Evolutionary conservation across 2,113 vertebrate species (phyloP).

Genomic region (Thalassoma bifasciatum): DNA sequence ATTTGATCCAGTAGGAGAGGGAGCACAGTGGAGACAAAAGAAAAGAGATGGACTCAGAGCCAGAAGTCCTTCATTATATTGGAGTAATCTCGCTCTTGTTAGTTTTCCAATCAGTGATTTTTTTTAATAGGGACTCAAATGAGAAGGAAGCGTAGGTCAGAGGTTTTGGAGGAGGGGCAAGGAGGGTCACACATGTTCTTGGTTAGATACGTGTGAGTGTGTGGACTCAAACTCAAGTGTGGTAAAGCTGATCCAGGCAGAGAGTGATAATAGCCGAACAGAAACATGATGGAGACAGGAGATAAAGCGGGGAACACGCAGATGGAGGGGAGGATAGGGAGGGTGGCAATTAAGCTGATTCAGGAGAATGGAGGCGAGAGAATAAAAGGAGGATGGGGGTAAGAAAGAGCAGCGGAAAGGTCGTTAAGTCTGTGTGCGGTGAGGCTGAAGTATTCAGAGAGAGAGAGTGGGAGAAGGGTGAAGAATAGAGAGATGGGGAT

Average conservation of each 20-base stretch:
- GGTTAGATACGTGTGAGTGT: constrained; percentile 25
- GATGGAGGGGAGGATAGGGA: constrained; percentile 58
- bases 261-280: constrained; percentile 37
- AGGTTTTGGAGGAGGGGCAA: constrained; percentile 33
- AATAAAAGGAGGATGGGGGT: constrained; percentile 40
- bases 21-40: constrained; percentile 54
- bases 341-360: constrained; percentile 75
- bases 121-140: constrained; percentile 63
- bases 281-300: constrained; percentile 56
- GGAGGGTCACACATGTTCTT: constrained; percentile 63
- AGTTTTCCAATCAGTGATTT: constrained; percentile 58
- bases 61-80: constrained; percentile 59
- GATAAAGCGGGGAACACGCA: constrained; percentile 53
- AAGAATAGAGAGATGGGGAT: constrained; percentile 16
- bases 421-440: constrained; percentile 37
- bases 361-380: constrained; percentile 59
- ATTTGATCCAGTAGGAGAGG: constrained; percentile 59
- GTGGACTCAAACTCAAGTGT: constrained; percentile 13
- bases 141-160: constrained; percentile 65
- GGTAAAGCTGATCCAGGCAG: constrained; percentile 57
- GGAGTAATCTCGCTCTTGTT: constrained; percentile 61
- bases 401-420: constrained; percentile 52
- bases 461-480: constrained; percentile 21
- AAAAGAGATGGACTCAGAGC: constrained; percentile 36
- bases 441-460: constrained; percentile 49